These are phyloP conservation scores for Monomorium pharaonis DNA, from an alignment of 1,140 invertebrate genomes.

Conservation along the genomic window DNA sequence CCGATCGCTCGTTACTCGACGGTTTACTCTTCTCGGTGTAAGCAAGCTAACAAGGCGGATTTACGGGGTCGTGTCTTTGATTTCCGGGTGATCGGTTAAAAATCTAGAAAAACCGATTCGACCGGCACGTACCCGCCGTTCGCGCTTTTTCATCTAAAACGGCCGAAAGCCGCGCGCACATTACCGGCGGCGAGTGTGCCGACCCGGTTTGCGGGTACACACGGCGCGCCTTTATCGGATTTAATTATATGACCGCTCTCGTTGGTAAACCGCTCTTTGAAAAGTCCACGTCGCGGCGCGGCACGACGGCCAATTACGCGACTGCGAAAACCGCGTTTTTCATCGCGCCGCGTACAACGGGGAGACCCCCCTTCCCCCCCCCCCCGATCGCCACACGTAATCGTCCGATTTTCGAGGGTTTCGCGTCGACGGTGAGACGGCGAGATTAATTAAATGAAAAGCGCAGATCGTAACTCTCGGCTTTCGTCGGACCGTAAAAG, in stretches of 20 bases:
- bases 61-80: slow-evolving; percentile 11
- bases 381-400: slow-evolving; percentile 44
- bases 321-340: slow-evolving; percentile 61
- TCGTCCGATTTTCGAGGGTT: slow-evolving; percentile 32
- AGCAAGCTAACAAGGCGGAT: slow-evolving; percentile 38
- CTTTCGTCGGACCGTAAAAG: slow-evolving; percentile 68
- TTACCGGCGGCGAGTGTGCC: slow-evolving; percentile 10
- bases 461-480: slow-evolving; percentile 73
- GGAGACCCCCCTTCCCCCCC: no score
- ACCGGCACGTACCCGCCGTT: slow-evolving; percentile 33
- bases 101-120: slow-evolving; percentile 22
- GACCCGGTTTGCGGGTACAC: slow-evolving; percentile 21
- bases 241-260: slow-evolving; percentile 66
- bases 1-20: not conserved
- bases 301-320: slow-evolving; percentile 62
- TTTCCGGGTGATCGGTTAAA: not conserved
- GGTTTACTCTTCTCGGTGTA: not conserved
- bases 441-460: slow-evolving; percentile 76
- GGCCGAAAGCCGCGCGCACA: slow-evolving; percentile 41
- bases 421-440: not conserved
- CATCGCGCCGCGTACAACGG: slow-evolving; percentile 10
- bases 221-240: slow-evolving; percentile 59
- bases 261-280: slow-evolving; percentile 37
- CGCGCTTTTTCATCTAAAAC: slow-evolving; percentile 65
- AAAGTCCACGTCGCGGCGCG: slow-evolving; percentile 48